These are phyloP conservation scores for Machimus atricapillus DNA, from an alignment of 2,888 invertebrate species.

Conservation along the genomic window DNA sequence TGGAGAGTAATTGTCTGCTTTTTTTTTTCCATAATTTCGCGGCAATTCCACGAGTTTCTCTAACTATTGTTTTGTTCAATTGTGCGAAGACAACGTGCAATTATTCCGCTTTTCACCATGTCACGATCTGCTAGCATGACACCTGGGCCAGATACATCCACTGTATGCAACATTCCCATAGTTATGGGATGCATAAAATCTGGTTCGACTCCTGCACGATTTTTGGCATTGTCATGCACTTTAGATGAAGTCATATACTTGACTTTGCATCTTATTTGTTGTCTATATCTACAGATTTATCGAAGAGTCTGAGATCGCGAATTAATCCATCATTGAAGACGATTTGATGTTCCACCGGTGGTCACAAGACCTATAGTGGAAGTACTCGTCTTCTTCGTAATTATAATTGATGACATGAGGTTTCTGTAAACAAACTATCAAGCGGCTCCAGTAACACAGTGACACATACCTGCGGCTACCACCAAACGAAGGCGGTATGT, in stretches of 20 bases:
- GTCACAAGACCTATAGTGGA: not conserved
- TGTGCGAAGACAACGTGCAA: not conserved
- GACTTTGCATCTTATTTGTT: not conserved
- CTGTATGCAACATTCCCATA: not conserved
- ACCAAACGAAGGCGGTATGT: not conserved
- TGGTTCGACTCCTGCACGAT: not conserved
- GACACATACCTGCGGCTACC: slow-evolving; percentile 26
- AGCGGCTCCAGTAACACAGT: slow-evolving; percentile 35
- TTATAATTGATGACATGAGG: slow-evolving; percentile 35
- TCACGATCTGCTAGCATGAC: not conserved
- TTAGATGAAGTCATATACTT: slow-evolving; percentile 20
- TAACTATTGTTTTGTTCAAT: slow-evolving; percentile 22
- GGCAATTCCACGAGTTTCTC: slow-evolving; percentile 23
- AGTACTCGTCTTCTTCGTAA: not conserved
- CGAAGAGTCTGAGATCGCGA: not conserved
- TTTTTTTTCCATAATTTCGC: not conserved
- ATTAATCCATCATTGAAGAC: not conserved
- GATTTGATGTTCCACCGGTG: not conserved
- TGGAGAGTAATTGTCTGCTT: not conserved
- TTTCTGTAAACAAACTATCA: slow-evolving; percentile 24
- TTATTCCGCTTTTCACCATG: slow-evolving; percentile 6
- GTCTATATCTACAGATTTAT: not conserved
- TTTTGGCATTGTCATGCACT: not conserved
- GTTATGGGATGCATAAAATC: not conserved
- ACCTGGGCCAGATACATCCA: not conserved